phyloP scores from a whole-genome alignment of 2,888 invertebrate species.

The Ophion costatus region DNA sequence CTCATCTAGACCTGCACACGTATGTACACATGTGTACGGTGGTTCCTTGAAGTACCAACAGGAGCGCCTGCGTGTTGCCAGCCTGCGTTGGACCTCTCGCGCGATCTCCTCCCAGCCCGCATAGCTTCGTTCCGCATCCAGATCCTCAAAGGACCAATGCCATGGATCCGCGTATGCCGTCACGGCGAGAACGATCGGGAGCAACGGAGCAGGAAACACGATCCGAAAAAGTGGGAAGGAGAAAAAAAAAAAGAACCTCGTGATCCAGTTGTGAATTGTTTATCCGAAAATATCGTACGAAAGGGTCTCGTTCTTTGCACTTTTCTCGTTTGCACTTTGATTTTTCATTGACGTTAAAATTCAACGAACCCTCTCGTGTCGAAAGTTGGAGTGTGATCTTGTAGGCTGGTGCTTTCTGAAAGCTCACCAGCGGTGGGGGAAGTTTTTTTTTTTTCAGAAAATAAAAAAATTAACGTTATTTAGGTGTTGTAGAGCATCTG shows the following conservation, averaged over 20 bases:
- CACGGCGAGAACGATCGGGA: constrained; percentile 14
- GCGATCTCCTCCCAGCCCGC: constrained; percentile 45
- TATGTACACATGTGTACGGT: constrained; percentile 1
- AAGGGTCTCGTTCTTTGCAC: too few relatives aligned
- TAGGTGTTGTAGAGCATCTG: too few relatives aligned
- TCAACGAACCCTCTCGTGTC: too few relatives aligned
- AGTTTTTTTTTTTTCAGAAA: too few relatives aligned
- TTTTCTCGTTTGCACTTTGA: too few relatives aligned
- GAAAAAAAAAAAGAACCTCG: background rate
- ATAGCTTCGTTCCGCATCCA: constrained; percentile 45
- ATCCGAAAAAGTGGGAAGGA: background rate
- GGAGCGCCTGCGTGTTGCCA: constrained; percentile 36
- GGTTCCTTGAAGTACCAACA: constrained; percentile 14
- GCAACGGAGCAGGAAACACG: constrained; percentile 16
- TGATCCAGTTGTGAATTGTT: too few relatives aligned
- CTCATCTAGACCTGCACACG: background rate
- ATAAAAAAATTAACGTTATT: too few relatives aligned
- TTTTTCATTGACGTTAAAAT: too few relatives aligned
- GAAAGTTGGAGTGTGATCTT: too few relatives aligned
- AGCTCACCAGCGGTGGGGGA: too few relatives aligned
- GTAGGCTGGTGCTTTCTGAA: too few relatives aligned
- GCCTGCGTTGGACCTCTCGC: constrained; percentile 30
- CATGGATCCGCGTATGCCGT: constrained; percentile 1
- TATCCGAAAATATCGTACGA: too few relatives aligned
- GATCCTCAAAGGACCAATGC: constrained; percentile 58